Evolutionary conservation across 2,113 vertebrate species (phyloP).

Genomic region (Pterophyllum scalare): DNA sequence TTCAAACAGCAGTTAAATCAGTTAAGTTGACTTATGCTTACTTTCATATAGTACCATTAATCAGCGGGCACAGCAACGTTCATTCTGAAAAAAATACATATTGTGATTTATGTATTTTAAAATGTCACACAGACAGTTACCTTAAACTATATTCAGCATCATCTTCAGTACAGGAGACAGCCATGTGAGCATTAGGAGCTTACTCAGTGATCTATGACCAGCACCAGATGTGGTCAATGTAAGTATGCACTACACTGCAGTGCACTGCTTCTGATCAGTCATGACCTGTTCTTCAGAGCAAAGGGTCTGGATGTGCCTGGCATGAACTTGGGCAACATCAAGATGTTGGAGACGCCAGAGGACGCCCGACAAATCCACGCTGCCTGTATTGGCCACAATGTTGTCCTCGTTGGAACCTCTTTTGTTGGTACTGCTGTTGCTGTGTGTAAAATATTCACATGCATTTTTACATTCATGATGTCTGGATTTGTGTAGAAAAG

Average conservation of each 20-base stretch:
- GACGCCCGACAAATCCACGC: conserved; percentile 82
- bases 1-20: too few species aligned
- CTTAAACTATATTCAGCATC: too few species aligned
- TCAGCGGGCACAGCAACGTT: too few species aligned
- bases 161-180: too few species aligned
- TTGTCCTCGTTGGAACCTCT: conserved; percentile 86
- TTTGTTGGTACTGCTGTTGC: conserved; percentile 82
- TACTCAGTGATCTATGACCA: too few species aligned
- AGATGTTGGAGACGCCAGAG: conserved; percentile 81
- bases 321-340: conserved; percentile 80
- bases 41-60: too few species aligned
- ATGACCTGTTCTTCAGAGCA: conserved; percentile 71
- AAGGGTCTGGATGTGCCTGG: conserved; percentile 79
- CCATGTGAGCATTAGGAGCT: too few species aligned
- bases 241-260: neutral
- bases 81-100: too few species aligned
- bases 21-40: too few species aligned
- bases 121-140: too few species aligned
- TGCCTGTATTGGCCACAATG: conserved; percentile 68
- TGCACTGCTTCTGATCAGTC: neutral
- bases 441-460: neutral
- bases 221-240: too few species aligned
- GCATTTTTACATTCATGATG: neutral
- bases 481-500: neutral
- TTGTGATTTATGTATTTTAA: too few species aligned